phyloP scores from a whole-genome alignment of 23 tunicate genomes.

The Trididemnum nubilum region DNA sequence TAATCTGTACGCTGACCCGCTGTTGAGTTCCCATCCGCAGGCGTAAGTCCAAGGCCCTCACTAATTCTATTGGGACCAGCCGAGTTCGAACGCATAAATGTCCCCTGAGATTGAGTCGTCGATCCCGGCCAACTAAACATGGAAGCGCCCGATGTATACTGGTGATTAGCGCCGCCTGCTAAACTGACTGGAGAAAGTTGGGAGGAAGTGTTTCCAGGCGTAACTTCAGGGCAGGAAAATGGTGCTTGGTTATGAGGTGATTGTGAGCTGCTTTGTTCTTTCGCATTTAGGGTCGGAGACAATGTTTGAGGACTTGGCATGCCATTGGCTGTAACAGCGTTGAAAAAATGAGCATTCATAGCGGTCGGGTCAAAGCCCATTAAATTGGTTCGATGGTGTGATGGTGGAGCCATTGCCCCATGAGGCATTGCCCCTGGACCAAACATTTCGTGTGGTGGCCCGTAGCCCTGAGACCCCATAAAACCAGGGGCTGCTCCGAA shows the following conservation, averaged over 20 bases:
- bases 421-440: conserved; percentile 71
- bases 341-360: conserved; percentile 61
- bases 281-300: conserved; percentile 64
- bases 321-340: conserved; percentile 72
- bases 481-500: conserved; percentile 72
- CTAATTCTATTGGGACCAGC: conserved; percentile 36
- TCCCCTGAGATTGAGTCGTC: conserved; percentile 67
- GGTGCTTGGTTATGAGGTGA: conserved; percentile 59
- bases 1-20: conserved; percentile 71
- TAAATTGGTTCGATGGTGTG: conserved; percentile 61
- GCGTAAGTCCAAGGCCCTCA: conserved; percentile 45
- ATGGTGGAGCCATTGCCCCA: conserved; percentile 82
- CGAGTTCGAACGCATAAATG: conserved; percentile 72
- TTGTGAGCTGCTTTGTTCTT: conserved; percentile 57
- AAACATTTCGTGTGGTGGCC: conserved; percentile 83
- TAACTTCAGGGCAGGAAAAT: conserved; percentile 44
- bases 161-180: conserved; percentile 40
- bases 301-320: conserved; percentile 68
- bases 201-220: conserved; percentile 47
- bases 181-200: conserved; percentile 71
- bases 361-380: conserved; percentile 76
- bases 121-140: conserved; percentile 94
- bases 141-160: conserved; percentile 50
- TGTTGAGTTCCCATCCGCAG: conserved; percentile 64
- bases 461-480: conserved; percentile 82